Evolutionary conservation across 2,888 invertebrate species (phyloP), one percentile per base, ranked within the genome.

Genomic region (Pecten maximus): DNA sequence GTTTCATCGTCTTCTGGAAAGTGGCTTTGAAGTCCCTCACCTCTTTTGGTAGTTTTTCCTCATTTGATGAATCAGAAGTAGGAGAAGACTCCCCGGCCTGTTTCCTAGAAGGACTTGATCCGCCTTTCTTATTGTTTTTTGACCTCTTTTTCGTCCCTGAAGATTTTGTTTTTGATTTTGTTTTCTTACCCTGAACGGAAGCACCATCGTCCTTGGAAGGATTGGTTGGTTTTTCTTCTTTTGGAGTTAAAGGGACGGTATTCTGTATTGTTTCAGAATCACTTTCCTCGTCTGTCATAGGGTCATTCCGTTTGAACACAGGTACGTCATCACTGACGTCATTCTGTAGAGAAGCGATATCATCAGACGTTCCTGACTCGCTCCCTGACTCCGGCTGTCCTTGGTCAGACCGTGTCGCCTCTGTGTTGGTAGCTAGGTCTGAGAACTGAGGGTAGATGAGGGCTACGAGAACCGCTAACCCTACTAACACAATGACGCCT

Each of bases 21-120:
- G 94, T 95, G 12, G 95, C 90, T 90, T 95, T 94, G 89, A 96
- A 96, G 39, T 95, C 93, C 48, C 88, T 92, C 16, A 95, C 91
- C 91, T 95, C 95, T 28, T 93, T 91, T 86, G 94, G 93, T 23
- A 94, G 23, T 35, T 92, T 60, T 28, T 89, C 40, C 6, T 89
- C 40, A 40, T 40, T 4, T 15, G 54, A 54, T 19, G 23, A 23
- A 23, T 1, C 19, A 15, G 48, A 48, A 8, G 48, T 48, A 16
- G 48, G 48, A 12, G 48, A 48, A 60, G 60, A n/a, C 6, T 28
- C 74, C 10, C 12, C 35, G 35, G 28, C 35, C 35, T 74, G 28
- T 74, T 28, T 74, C 12, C 16, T 74, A 10, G 74, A 35, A 10
- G 74, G 10, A 74, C 15, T 74, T 3, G 74, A 35, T 35, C 10